These are phyloP conservation scores for Tarsius wallacei DNA, from an alignment of 2,797 vertebrate genomes.

Conservation along the genomic window DNA sequence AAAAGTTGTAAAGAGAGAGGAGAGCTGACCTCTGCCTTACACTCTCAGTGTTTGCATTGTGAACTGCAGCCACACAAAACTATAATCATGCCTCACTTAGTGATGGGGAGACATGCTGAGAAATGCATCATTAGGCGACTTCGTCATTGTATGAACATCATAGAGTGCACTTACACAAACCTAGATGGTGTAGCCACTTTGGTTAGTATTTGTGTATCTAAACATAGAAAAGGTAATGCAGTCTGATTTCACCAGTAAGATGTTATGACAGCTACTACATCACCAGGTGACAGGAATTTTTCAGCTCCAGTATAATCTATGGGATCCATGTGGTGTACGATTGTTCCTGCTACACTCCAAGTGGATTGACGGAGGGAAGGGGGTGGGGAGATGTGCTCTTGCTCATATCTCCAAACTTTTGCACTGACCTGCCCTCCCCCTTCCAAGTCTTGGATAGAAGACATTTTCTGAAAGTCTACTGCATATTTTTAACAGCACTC, in stretches of 20 bases:
- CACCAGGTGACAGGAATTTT: not conserved
- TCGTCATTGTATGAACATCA: too few relatives aligned
- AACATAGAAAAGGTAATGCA: not conserved
- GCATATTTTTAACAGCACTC: not conserved
- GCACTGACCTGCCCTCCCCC: not conserved
- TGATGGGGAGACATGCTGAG: not conserved
- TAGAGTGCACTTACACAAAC: not conserved
- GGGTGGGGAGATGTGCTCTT: accelerated
- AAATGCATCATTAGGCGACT: not conserved
- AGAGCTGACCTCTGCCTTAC: not conserved
- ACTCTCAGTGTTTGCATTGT: not conserved
- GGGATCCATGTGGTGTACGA: not conserved
- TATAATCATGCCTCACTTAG: not conserved
- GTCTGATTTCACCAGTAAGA: not conserved
- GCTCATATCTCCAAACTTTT: not conserved
- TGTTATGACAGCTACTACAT: too few relatives aligned
- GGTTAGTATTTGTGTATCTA: not conserved
- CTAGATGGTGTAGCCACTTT: not conserved
- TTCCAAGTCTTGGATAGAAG: not conserved
- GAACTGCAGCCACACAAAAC: not conserved
- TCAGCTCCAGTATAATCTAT: not conserved
- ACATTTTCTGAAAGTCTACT: not conserved
- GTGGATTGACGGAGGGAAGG: accelerated
- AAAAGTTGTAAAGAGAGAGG: not conserved
- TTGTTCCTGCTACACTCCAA: too few relatives aligned